Percentiles rank a stretch among this genome's conserved stretches.
Evolutionary conservation across 2,888 invertebrate genomes (phyloP).

Genomic region (Caenorhabditis angaria): DNA sequence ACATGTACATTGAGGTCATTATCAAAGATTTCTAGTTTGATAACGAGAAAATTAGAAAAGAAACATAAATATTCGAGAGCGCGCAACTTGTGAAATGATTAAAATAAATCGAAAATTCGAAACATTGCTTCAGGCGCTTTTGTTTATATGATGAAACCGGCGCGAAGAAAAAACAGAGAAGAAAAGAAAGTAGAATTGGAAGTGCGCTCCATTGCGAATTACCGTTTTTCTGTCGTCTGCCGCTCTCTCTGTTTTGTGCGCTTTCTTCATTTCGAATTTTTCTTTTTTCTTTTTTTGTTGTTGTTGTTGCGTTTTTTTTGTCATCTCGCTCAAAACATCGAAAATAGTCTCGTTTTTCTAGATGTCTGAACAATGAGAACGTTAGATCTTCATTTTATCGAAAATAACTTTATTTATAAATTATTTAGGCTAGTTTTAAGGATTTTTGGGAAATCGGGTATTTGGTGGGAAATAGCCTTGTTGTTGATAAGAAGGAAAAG

Average conservation of each 20-base stretch:
- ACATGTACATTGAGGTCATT: no score
- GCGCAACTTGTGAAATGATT: no score
- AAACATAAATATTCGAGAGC: no score
- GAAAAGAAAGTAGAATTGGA: background rate
- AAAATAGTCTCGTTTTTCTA: no score
- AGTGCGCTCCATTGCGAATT: background rate
- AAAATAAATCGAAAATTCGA: background rate
- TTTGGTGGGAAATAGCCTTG: constrained; percentile 43
- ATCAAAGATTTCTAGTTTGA: no score
- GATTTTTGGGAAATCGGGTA: constrained; percentile 30
- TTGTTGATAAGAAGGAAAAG: constrained; percentile 45
- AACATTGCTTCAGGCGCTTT: background rate
- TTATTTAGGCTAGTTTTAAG: no score
- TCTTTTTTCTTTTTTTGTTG: background rate
- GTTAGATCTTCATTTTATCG: no score
- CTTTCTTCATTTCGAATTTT: background rate
- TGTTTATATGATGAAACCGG: background rate
- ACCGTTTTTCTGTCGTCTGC: background rate
- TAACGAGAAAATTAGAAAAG: no score
- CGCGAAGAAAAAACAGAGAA: background rate
- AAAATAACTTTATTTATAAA: no score
- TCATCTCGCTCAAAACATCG: no score
- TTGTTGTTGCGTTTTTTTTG: background rate
- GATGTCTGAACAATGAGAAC: no score
- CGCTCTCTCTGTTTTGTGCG: background rate